Percentiles rank a stretch among this genome's conserved stretches.
Evolutionary conservation across 2,797 vertebrate genomes (phyloP).

Genomic region (Malacoctenus gilli): DNA sequence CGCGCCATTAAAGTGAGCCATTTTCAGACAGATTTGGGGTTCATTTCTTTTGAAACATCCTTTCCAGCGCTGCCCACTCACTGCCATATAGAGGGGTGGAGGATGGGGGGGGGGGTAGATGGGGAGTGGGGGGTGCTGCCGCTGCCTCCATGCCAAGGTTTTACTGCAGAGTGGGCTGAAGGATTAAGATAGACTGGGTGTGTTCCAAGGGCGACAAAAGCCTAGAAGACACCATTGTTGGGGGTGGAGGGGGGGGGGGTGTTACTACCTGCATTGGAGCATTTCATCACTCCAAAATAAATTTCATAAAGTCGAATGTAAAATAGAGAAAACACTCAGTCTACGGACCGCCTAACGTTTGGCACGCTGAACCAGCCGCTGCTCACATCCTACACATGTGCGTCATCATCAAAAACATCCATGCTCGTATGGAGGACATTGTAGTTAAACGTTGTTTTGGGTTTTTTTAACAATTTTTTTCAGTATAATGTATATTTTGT

Average conservation of each 20-base stretch:
- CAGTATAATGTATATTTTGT: neutral
- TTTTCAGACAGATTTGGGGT: constrained; percentile 43
- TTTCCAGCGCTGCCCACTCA: constrained; percentile 70
- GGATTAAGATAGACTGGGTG: constrained; percentile 82
- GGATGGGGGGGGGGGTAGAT: constrained; percentile 49
- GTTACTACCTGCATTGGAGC: constrained; percentile 77
- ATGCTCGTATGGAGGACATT: constrained; percentile 30
- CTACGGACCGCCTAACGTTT: constrained; percentile 22
- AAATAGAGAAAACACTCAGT: constrained; percentile 3
- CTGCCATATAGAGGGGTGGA: constrained; percentile 67
- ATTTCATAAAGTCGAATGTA: constrained; percentile 31
- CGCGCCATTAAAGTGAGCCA: constrained; percentile 38
- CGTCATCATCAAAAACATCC: constrained; percentile 6
- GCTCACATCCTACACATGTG: neutral
- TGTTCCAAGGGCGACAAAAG: constrained; percentile 79
- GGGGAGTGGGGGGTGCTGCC: constrained; percentile 68
- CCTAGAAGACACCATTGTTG: constrained; percentile 71
- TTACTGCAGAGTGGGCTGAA: constrained; percentile 81
- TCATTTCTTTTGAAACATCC: constrained; percentile 61
- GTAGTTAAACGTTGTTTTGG: constrained; percentile 15
- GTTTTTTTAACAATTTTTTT: too few relatives aligned
- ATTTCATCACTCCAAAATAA: constrained; percentile 56
- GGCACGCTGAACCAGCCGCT: constrained; percentile 14
- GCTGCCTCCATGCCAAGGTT: constrained; percentile 79
- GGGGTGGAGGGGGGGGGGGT: constrained; percentile 57